A percentile compares a stretch with the other conserved stretches of the same genome.
Conservation (phyloP, 37 sponge, comb jelly and placozoan species). For the Chondrosia reniformis region DNA sequence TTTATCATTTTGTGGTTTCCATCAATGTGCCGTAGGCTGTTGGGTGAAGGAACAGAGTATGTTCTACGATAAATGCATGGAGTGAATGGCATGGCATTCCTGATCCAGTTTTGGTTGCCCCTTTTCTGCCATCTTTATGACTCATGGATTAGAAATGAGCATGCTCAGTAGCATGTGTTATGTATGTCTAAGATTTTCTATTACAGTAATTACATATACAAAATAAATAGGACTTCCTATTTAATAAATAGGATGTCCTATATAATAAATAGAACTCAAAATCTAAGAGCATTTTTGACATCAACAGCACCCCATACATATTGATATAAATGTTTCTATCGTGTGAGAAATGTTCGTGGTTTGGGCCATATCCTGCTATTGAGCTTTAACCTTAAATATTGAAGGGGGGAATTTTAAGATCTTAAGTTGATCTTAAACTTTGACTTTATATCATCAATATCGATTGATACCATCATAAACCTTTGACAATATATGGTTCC, state of each 20-base stretch:
- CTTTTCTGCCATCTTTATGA: neutral
- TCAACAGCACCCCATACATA: too few species aligned
- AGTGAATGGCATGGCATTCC: slow-evolving; percentile 1
- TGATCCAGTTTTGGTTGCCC: slow-evolving; percentile 2
- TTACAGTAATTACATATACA: neutral
- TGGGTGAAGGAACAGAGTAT: slow-evolving; percentile 37
- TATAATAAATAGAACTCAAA: neutral
- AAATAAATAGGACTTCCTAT: neutral
- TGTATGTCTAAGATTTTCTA: too few species aligned
- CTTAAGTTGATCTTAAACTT: too few species aligned
- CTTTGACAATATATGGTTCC: too few species aligned
- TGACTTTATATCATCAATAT: too few species aligned
- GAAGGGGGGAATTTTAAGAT: too few species aligned
- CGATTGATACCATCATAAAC: too few species aligned
- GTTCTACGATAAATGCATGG: slow-evolving; percentile 11
- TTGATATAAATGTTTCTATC: too few species aligned
- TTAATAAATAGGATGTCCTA: neutral
- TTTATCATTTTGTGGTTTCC: slow-evolving; percentile 33
- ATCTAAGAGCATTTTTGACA: too few species aligned
- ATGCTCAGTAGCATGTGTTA: neutral
- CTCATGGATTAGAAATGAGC: neutral
- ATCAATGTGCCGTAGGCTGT: slow-evolving; percentile 37
- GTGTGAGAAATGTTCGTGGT: too few species aligned
- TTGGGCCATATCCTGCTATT: too few species aligned
- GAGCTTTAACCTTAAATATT: too few species aligned